Percentiles rank a stretch among this genome's conserved stretches.
These are phyloP conservation scores for Cylloceria caligata DNA, from an alignment of 2,888 invertebrate genomes.

Conservation along the genomic window DNA sequence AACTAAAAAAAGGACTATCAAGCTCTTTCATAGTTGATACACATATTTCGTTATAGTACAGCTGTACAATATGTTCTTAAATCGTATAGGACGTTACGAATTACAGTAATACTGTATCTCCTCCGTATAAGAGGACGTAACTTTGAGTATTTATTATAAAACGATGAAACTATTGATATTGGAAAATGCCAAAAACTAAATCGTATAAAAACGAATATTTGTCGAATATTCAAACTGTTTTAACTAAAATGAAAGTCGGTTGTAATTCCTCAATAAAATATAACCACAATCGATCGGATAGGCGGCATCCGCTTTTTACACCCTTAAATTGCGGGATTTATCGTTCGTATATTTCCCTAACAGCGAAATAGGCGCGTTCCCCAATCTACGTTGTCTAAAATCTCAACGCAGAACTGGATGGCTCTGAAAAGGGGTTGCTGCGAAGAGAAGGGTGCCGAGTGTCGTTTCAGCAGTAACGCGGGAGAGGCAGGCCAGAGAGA, in stretches of 20 bases:
- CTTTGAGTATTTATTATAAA: too few species aligned
- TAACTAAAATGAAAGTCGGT: not conserved
- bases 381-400: constrained; percentile 51
- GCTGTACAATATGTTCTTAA: too few species aligned
- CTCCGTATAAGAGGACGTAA: too few species aligned
- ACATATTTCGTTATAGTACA: too few species aligned
- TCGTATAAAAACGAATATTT: too few species aligned
- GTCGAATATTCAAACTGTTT: too few species aligned
- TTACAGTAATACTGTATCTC: too few species aligned
- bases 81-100: too few species aligned
- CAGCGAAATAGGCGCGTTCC: constrained; percentile 23
- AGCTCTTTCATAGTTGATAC: too few species aligned
- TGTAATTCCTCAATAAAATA: not conserved
- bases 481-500: constrained; percentile 28
- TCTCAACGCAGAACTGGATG: constrained; percentile 14
- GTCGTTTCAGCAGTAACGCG: constrained; percentile 24
- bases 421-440: constrained; percentile 42
- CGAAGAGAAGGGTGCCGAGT: constrained; percentile 34
- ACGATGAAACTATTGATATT: too few species aligned
- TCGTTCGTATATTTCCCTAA: constrained; percentile 2
- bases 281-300: not conserved
- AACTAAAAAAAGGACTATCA: too few species aligned
- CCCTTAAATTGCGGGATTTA: not conserved
- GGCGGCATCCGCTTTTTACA: not conserved
- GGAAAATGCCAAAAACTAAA: too few species aligned